These are phyloP conservation scores for Trididemnum miniatum DNA, from an alignment of 23 tunicate genomes.

Conservation along the genomic window DNA sequence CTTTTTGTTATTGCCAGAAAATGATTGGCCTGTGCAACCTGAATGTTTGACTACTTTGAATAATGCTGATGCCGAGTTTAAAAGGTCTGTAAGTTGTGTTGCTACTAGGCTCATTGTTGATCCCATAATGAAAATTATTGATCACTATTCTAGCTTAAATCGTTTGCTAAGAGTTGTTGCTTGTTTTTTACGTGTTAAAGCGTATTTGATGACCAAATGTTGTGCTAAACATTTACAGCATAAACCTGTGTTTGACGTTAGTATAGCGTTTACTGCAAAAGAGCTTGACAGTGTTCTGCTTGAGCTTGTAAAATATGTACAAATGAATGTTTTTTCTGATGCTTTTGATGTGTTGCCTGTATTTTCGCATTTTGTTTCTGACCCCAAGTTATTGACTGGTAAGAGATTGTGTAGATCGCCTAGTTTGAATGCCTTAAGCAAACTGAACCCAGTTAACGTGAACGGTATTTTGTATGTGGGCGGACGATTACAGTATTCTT, in stretches of 20 bases:
- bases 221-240: too few relatives aligned
- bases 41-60: too few relatives aligned
- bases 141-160: too few relatives aligned
- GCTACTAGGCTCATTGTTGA: too few relatives aligned
- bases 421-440: not conserved
- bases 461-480: constrained; percentile 29
- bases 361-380: not conserved
- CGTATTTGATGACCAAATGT: too few relatives aligned
- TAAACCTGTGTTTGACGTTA: not conserved
- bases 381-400: not conserved
- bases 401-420: not conserved
- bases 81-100: too few relatives aligned
- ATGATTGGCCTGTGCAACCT: too few relatives aligned
- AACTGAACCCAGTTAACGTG: not conserved
- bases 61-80: too few relatives aligned
- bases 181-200: too few relatives aligned
- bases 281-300: not conserved
- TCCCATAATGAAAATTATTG: too few relatives aligned
- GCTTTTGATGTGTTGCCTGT: not conserved
- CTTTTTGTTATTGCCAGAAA: too few relatives aligned
- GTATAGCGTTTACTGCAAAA: not conserved
- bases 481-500: constrained; percentile 16
- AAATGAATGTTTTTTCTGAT: not conserved
- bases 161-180: too few relatives aligned
- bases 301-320: constrained; percentile 2